Percentiles rank a stretch among this genome's conserved stretches.
Evolutionary conservation across 2,113 vertebrate genomes (phyloP).

Genomic region (Heterocephalus glaber): DNA sequence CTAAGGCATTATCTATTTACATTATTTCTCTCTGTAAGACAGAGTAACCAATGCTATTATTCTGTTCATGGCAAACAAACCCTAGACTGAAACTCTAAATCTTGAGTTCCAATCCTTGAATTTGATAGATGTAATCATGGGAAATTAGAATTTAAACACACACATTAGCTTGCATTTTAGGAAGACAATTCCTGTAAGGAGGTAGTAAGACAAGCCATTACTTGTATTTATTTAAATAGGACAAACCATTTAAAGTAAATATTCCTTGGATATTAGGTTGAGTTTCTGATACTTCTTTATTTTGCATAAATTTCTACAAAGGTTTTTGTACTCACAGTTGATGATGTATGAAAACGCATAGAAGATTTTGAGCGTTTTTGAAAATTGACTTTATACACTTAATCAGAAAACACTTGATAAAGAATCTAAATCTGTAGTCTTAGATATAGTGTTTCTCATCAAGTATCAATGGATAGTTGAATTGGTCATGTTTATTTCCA

Average conservation of each 20-base stretch:
- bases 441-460: not conserved
- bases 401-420: slow-evolving; percentile 42
- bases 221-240: not conserved
- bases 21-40: slow-evolving; percentile 47
- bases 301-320: not conserved
- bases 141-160: slow-evolving; percentile 6
- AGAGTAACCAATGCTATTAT: not conserved
- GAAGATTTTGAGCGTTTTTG: slow-evolving; percentile 12
- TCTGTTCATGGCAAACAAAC: slow-evolving; percentile 15
- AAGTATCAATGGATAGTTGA: not conserved
- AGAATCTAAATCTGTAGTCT: slow-evolving; percentile 12
- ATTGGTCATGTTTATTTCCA: not conserved
- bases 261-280: not conserved
- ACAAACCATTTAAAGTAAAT: slow-evolving; percentile 24
- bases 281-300: not conserved
- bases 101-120: slow-evolving; percentile 18
- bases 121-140: slow-evolving; percentile 7
- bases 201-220: not conserved
- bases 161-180: not conserved
- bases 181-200: not conserved
- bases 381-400: not conserved
- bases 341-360: not conserved
- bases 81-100: slow-evolving; percentile 3
- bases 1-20: not conserved
- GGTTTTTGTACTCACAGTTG: not conserved